A percentile compares a stretch with the other conserved stretches of the same genome.
Conservation (phyloP, 2,113 vertebrate species). For the Orientallactaga bullata region DNA sequence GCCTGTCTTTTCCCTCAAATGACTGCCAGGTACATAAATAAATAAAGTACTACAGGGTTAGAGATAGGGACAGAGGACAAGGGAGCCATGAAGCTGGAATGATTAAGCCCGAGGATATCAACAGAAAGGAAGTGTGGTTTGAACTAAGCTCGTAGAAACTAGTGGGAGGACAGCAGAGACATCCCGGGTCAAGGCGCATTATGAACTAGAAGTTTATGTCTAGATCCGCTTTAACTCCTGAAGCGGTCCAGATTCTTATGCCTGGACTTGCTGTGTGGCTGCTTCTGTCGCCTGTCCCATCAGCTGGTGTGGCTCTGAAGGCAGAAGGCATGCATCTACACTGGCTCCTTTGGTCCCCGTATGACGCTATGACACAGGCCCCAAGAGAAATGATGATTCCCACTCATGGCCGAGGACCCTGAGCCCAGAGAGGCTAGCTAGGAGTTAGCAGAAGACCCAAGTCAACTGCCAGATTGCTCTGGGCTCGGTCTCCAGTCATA, state of each 20-base stretch:
- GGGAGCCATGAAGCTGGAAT: neutral
- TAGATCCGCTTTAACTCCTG: neutral
- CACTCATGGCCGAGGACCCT: neutral
- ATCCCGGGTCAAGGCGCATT: neutral
- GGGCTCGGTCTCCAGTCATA: conserved; percentile 53
- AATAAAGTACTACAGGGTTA: neutral
- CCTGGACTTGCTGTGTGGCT: neutral
- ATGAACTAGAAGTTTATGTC: neutral
- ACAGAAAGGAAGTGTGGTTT: conserved; percentile 22
- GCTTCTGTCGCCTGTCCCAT: neutral
- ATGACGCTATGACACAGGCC: neutral
- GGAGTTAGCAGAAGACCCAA: conserved; percentile 42
- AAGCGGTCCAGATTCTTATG: neutral
- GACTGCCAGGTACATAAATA: neutral
- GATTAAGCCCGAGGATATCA: conserved; percentile 6
- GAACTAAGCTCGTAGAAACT: conserved; percentile 29
- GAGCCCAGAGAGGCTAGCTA: neutral
- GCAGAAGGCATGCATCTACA: neutral
- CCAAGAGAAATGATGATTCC: neutral
- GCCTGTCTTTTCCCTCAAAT: neutral
- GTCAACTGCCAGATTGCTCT: neutral
- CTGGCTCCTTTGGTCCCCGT: neutral
- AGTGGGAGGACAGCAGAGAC: neutral
- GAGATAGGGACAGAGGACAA: neutral
- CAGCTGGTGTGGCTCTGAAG: neutral